Base-by-base conservation (phyloP, 2,888 invertebrate species). In the Torymus texanus region DNA sequence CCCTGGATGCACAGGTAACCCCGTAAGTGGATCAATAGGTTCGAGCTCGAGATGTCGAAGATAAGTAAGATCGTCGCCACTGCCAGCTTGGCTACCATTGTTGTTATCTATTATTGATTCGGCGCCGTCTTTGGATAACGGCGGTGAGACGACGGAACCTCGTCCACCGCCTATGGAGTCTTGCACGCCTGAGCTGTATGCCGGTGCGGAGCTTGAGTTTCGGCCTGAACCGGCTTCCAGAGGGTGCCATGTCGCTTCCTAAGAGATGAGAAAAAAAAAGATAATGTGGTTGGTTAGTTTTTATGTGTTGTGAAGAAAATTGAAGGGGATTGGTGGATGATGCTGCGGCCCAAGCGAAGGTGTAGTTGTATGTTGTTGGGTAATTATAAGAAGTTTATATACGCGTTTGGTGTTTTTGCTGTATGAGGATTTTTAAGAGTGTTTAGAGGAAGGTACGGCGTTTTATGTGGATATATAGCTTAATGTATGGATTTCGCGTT, bases 21-120 rank as follows among this genome's bases (percentile, higher is more conserved):
- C 89, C 80, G 95, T 95, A 8, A 92, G 91, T 2, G 93, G 93
- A 84, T 94, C 94, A 11, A 93, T 91, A 0, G 96, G 96, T 90
- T 96, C 96, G 83, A 97, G 91, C 90, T 96, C 96, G 86, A 97
- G 91, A 89, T 96, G 96, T 78, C 95, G 89, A 63, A 92, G 87
- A 84, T 91, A 92, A 81, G 90, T 91, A 78, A 90, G 86, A 84
- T 91, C 91, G 83, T 91, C 91, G 62, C 86, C 85, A 56, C 86
- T 16, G 41, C 59, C 71, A 5, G 13, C 56, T n/a, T 21, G 41
- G 63, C 85, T 41, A 73, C 87, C 86, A 80, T 90, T 87, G 85
- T 88, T 87, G 88, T 90, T 88, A 88, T 90, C 89, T 87, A 86
- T 83, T 24, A 74, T 3, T 0, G 78, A 78, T 21, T 79, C 79